phyloP scores from a whole-genome alignment of 2,888 invertebrate genomes.

The Schrankia costaestrigalis region DNA sequence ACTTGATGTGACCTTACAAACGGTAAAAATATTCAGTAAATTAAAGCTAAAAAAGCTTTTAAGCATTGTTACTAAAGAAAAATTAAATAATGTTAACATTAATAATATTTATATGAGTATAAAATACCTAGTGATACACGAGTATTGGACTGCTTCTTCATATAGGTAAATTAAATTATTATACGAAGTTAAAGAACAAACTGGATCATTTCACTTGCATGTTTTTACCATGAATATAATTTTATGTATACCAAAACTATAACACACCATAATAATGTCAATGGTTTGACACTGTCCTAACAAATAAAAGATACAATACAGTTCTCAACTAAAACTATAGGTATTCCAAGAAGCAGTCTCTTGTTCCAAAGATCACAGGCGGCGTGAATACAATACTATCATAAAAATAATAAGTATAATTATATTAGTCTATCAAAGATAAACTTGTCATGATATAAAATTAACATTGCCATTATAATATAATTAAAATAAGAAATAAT shows the following conservation, averaged over 20 bases:
- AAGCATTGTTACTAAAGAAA: constrained; percentile 33
- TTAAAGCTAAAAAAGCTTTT: constrained; percentile 46
- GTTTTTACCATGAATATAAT: no score
- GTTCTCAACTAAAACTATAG: constrained; percentile 8
- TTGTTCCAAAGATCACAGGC: constrained; percentile 39
- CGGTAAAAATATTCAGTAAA: constrained; percentile 42
- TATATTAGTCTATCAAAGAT: constrained; percentile 30
- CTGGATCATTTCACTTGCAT: no score
- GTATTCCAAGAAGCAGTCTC: constrained; percentile 41
- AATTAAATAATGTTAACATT: constrained; percentile 32
- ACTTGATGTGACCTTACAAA: constrained; percentile 47
- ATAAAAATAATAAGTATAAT: constrained; percentile 31
- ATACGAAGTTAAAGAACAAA: constrained; percentile 7
- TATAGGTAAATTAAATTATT: constrained; percentile 1
- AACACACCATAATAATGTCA: no score
- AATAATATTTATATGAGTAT: constrained; percentile 35
- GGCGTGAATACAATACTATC: constrained; percentile 37
- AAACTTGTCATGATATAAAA: constrained; percentile 48
- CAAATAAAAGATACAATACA: no score
- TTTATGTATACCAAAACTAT: no score
- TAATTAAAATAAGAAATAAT: constrained; percentile 45
- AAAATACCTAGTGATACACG: constrained; percentile 41
- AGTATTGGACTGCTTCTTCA: constrained; percentile 31
- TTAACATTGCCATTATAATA: constrained; percentile 33
- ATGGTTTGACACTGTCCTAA: no score